Evolutionary conservation across 2,113 vertebrate species (phyloP), one percentile per base, ranked within the genome.

Genomic region (Chionomys nivalis): DNA sequence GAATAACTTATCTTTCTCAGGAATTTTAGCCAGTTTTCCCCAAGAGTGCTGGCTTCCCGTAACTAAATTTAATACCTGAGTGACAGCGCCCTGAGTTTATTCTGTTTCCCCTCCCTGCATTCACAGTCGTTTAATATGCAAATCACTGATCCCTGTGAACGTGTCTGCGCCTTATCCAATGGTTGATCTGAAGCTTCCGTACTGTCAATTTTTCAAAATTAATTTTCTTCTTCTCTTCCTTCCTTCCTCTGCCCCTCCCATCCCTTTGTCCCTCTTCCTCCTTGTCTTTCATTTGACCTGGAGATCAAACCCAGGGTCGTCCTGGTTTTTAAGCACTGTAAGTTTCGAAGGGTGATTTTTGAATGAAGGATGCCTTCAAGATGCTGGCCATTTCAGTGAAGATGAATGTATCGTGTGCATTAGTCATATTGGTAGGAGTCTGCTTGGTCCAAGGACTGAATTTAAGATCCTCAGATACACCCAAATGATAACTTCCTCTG

Each of bases 1-100:
- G 36, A 89, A 68, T 7, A 86, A 63, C n/a, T 95, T 93, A 39
- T 4, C 85, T 94, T 89, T 87, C 73, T 70, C 36, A 63, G 23
- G 3, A 14, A 72, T 87, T 23, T 92, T 24, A 24, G 21, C 86
- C 61, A 52, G 63, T 94, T 68, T 42, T 82, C 72, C 21, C 72
- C 77, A 91, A 31, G 10, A 24, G 23, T 33, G 47, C 36, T 88
- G 73, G 19, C 12, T 73, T 75, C 3, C 33, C 75, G 24, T 93
- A 55, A 79, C n/a, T 79, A 87, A 93, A 95, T 65, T 78, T 90
- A 75, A 42, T 66, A 12, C 23, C 61, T 75, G 42, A 70, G 7
- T 87, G 58, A 36, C 11, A 89, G 12, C 82, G 66, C 3, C 42
- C 24, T 7, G 66, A 42, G 87, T 55, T 68, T 70, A 24, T 81